These are phyloP conservation scores for Sebastes alutus DNA, from an alignment of 2,797 vertebrate genomes.

Conservation along the genomic window DNA sequence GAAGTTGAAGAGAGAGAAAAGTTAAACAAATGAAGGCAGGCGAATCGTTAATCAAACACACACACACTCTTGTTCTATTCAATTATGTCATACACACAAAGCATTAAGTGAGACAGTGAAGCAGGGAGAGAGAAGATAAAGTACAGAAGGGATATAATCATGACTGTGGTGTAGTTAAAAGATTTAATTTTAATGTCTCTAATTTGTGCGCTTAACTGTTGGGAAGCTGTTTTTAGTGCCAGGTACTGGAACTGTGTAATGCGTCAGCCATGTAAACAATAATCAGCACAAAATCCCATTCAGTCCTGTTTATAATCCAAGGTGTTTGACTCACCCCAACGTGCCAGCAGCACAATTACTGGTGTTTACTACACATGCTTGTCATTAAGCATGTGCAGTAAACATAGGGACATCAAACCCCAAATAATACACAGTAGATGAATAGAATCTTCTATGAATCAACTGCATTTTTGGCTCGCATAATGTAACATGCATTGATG, in stretches of 20 bases:
- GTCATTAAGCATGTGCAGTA: neutral
- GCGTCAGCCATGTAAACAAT: constrained; percentile 30
- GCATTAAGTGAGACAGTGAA: neutral
- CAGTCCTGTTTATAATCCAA: neutral
- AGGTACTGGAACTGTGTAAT: neutral
- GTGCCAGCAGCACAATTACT: neutral
- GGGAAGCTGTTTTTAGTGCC: neutral
- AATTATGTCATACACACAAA: constrained; percentile 2
- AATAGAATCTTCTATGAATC: neutral
- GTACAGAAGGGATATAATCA: neutral
- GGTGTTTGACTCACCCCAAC: neutral
- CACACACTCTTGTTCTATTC: neutral
- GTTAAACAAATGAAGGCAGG: neutral
- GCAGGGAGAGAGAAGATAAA: neutral
- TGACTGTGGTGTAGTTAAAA: neutral
- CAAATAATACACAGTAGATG: neutral
- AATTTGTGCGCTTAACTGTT: constrained; percentile 27
- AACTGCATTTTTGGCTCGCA: neutral
- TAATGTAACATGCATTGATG: neutral
- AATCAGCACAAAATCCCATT: constrained; percentile 28
- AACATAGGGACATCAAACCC: neutral
- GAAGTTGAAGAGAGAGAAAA: neutral
- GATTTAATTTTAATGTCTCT: constrained; percentile 8
- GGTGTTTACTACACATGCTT: neutral
- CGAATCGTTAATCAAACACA: constrained; percentile 32